These are phyloP conservation scores for Sipha flava DNA, from an alignment of 1,140 invertebrate species.

Conservation along the genomic window DNA sequence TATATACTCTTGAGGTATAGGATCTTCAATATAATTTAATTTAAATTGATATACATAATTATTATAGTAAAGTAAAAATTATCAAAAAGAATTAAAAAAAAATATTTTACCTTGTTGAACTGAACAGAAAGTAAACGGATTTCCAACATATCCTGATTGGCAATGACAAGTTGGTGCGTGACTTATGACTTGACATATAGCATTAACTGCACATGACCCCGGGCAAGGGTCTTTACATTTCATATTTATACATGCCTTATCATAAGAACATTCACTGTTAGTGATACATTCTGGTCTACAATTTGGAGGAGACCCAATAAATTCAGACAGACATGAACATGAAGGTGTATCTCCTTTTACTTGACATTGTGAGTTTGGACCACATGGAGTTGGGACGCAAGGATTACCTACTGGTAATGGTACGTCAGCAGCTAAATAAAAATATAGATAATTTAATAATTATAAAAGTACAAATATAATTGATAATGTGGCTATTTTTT, in stretches of 20 bases:
- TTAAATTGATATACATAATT: not conserved
- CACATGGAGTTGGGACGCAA: constrained; percentile 51
- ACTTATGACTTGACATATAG: constrained; percentile 59
- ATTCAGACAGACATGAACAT: constrained; percentile 56
- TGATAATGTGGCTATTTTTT: too few relatives aligned
- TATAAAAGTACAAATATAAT: constrained; percentile 46
- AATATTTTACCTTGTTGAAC: constrained; percentile 50
- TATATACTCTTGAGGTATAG: constrained; percentile 38
- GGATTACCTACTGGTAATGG: constrained; percentile 42
- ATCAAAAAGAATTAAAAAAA: constrained; percentile 18
- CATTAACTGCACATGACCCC: constrained; percentile 59
- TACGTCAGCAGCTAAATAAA: constrained; percentile 36
- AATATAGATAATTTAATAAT: constrained; percentile 38
- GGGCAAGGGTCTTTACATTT: constrained; percentile 60
- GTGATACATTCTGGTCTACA: constrained; percentile 58
- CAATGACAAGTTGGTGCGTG: constrained; percentile 65
- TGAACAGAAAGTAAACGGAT: constrained; percentile 58
- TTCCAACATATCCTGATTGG: constrained; percentile 52
- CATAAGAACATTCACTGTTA: constrained; percentile 57
- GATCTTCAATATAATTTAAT: constrained; percentile 37
- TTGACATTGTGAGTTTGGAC: constrained; percentile 52
- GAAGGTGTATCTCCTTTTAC: constrained; percentile 54
- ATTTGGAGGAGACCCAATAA: constrained; percentile 54
- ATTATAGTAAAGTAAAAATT: not conserved
- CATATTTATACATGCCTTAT: constrained; percentile 58